A percentile compares a stretch with the other conserved stretches of the same genome.
phyloP scores from a whole-genome alignment of 2,113 vertebrate genomes.

The Tachuris rubrigastra region DNA sequence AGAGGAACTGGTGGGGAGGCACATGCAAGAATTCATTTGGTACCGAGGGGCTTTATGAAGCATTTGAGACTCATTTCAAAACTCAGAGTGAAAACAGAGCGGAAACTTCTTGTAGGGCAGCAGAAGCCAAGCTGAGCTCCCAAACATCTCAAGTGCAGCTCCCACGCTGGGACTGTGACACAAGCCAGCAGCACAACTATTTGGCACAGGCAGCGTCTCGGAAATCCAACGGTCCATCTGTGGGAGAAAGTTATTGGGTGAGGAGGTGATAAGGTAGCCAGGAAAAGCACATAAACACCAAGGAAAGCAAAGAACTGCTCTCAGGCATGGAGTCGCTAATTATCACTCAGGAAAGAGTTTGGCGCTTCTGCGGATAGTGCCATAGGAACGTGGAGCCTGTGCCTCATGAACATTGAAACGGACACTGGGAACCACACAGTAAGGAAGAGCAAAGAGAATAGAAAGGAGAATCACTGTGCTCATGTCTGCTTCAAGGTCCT shows the following conservation, averaged over 20 bases:
- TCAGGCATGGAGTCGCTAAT: not conserved
- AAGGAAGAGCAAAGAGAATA: not conserved
- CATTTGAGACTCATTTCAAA: not conserved
- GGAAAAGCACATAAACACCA: constrained; percentile 44
- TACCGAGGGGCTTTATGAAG: not conserved
- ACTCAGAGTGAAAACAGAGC: not conserved
- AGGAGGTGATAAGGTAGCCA: constrained; percentile 54
- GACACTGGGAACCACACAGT: not conserved
- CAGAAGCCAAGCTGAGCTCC: constrained; percentile 17
- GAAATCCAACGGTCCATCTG: constrained; percentile 36
- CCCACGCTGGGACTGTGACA: constrained; percentile 15
- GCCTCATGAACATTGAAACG: not conserved
- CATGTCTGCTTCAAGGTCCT: not conserved
- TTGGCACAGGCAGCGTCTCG: not conserved
- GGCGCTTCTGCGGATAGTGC: not conserved
- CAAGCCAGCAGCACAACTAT: constrained; percentile 29
- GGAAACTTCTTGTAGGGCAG: constrained; percentile 10
- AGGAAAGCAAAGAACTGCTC: not conserved
- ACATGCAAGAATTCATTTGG: not conserved
- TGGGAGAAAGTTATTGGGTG: constrained; percentile 44
- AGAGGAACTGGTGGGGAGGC: not conserved
- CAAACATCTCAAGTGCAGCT: not conserved
- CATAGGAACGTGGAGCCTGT: accelerated
- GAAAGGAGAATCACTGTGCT: not conserved
- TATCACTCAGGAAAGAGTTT: not conserved